Base-by-base conservation (phyloP, 2,797 vertebrate genomes). In the Rallus crepitans region DNA sequence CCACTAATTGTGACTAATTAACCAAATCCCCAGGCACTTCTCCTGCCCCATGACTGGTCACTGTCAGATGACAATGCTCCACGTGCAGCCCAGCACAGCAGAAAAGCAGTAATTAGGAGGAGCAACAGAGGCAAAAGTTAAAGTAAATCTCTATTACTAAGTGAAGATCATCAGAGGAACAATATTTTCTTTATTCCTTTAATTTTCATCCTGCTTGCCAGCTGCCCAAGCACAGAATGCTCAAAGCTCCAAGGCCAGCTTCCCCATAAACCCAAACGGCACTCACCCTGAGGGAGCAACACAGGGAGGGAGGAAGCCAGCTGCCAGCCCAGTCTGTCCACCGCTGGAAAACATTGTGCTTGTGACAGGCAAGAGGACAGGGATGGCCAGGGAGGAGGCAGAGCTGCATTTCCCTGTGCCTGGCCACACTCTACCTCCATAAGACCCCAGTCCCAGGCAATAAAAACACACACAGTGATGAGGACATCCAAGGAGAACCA, bases 41-140 rank as follows among this genome's bases (percentile, higher is more conserved):
- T 7, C 23, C 52, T 28, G 17, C 19, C 68, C 66, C 19, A 23
- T 8, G 66, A 50, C 31, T 9, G 7, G 31, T n/a, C 30, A 15
- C 8, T 16, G 23, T 9, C 40, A 8, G 66, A 31, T 10, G 35
- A 21, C n/a, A 1, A 10, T 2, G 37, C 45, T 23, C 31, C 13
- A 6, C 4, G 7, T 9, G 2, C 1, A 0, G 42, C 3, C 1
- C 23, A 59, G 79, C 9, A 25, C 15, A 65, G 30, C 33, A 4
- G 4, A 31, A 19, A n/a, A 63, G 56, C 31, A 35, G 18, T 6
- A 42, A 16, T 16, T 3, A 14, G 19, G 57, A 57, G 19, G 3
- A 40, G 31, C 8, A 37, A 16, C 5, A 4, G 39, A 4, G 19
- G 24, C 18, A 63, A 64, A 35, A 50, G 23, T 15, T 24, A 31